These are phyloP conservation scores for Pagetopsis macropterus DNA, from an alignment of 2,797 vertebrate species.

Conservation along the genomic window DNA sequence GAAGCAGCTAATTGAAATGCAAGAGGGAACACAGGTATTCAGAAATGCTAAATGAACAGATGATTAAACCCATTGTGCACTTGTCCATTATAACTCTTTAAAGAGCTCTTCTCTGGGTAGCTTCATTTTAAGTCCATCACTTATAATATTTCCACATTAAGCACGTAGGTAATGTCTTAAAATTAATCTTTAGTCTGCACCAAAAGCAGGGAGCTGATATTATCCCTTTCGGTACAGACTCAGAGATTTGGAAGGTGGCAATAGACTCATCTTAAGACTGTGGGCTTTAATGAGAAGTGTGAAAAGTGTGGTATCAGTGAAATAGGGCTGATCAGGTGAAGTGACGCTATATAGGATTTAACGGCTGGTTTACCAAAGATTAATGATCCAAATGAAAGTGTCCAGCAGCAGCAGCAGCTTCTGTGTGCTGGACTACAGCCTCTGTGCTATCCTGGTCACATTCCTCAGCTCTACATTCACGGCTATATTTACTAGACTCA, in stretches of 20 bases:
- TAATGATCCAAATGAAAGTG: background rate
- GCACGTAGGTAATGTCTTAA: background rate
- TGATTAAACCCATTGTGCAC: background rate
- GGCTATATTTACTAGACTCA: slow-evolving; percentile 76
- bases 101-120: slow-evolving; percentile 8
- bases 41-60: slow-evolving; percentile 13
- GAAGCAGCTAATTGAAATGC: slow-evolving; percentile 37
- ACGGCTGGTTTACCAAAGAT: background rate
- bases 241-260: slow-evolving; percentile 22
- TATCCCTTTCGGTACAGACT: slow-evolving; percentile 12
- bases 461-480: slow-evolving; percentile 70
- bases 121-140: slow-evolving; percentile 21
- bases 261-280: slow-evolving; percentile 21
- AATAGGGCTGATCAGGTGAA: background rate
- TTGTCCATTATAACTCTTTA: slow-evolving; percentile 11
- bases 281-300: background rate
- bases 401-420: slow-evolving; percentile 14
- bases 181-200: slow-evolving; percentile 10
- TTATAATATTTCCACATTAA: slow-evolving; percentile 19
- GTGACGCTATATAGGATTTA: background rate
- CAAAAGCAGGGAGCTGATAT: slow-evolving; percentile 2
- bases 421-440: slow-evolving; percentile 19
- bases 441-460: slow-evolving; percentile 63
- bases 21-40: slow-evolving; percentile 10
- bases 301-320: background rate